A percentile compares a stretch with the other conserved stretches of the same genome.
Conservation (phyloP, 2,888 invertebrate species). For the Bunonema sp. region DNA sequence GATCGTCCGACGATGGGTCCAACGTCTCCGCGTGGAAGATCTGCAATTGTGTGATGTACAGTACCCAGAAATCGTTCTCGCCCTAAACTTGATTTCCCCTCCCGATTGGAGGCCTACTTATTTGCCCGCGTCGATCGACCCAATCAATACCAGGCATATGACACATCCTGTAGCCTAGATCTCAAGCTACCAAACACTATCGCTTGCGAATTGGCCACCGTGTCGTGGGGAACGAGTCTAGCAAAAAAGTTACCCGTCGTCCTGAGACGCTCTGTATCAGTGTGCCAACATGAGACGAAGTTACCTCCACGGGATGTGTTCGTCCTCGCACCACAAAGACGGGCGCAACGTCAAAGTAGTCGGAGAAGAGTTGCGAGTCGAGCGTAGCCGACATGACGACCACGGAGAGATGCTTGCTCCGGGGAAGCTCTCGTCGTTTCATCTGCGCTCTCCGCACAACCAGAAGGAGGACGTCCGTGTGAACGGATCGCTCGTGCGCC, state of each 20-base stretch:
- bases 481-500: conserved; percentile 77
- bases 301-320: conserved; percentile 57
- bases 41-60: conserved; percentile 8
- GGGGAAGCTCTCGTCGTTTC: too few relatives aligned
- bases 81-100: not conserved
- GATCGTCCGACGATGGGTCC: conserved; percentile 35
- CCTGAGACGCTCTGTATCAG: too few relatives aligned
- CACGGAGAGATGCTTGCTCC: too few relatives aligned
- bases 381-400: conserved; percentile 91
- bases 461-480: conserved; percentile 72
- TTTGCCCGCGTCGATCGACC: too few relatives aligned
- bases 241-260: conserved; percentile 2
- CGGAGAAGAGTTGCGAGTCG: conserved; percentile 75
- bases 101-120: not conserved
- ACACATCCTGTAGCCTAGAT: not conserved
- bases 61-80: not conserved
- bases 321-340: conserved; percentile 78
- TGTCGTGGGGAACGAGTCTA: too few relatives aligned
- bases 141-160: not conserved
- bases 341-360: conserved; percentile 71
- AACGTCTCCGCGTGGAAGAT: conserved; percentile 18
- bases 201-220: too few relatives aligned
- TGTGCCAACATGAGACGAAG: too few relatives aligned
- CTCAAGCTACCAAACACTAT: conserved; percentile 1
- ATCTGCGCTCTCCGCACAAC: too few relatives aligned